Evolutionary conservation across 2,113 vertebrate genomes (phyloP).

Genomic region (Hydrolagus affinis): DNA sequence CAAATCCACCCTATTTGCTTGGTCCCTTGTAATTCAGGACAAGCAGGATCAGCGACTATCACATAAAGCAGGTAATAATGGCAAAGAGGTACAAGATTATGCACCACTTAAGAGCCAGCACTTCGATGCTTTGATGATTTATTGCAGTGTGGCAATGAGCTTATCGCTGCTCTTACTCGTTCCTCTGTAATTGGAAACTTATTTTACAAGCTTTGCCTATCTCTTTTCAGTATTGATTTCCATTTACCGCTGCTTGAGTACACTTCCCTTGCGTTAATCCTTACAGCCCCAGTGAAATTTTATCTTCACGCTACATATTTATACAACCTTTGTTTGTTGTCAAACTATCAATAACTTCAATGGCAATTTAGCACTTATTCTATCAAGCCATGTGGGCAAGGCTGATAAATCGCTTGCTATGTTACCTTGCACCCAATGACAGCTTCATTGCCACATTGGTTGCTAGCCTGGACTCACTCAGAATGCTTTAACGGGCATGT

Average conservation of each 20-base stretch:
- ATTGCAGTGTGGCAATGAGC: conserved; percentile 4
- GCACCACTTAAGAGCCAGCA: not conserved
- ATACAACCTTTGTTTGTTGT: conserved; percentile 19
- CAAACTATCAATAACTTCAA: conserved; percentile 23
- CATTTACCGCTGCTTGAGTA: conserved; percentile 24
- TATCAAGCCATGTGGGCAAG: not conserved
- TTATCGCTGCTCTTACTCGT: conserved; percentile 14
- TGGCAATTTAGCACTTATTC: conserved; percentile 2
- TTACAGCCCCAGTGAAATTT: not conserved
- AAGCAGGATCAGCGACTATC: conserved; percentile 5
- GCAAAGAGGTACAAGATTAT: not conserved
- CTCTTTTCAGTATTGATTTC: not conserved
- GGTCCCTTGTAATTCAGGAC: not conserved
- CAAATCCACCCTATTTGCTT: conserved; percentile 8
- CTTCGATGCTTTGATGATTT: conserved; percentile 20
- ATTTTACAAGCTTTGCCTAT: conserved; percentile 22
- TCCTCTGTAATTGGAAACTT: conserved; percentile 13
- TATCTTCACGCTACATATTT: not conserved
- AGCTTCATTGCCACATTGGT: not conserved
- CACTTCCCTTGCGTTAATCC: conserved; percentile 24
- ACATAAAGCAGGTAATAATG: conserved; percentile 1
- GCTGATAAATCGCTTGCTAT: not conserved
- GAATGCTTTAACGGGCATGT: conserved; percentile 1
- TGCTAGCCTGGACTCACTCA: not conserved
- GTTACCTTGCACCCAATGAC: conserved; percentile 4